phyloP scores from a whole-genome alignment of 2,888 invertebrate species.

The Aplocera efformata region DNA sequence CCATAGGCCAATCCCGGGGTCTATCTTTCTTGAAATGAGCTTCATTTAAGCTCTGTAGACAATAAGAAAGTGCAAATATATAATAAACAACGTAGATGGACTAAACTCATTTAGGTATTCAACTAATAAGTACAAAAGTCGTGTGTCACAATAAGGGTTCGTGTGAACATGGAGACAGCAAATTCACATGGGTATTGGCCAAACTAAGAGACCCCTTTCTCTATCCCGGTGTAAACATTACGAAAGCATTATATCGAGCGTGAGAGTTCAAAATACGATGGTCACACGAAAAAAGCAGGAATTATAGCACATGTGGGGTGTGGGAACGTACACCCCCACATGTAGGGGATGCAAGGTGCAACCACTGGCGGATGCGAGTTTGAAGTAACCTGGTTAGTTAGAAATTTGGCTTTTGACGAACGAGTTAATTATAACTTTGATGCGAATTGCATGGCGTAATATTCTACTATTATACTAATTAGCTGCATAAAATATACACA shows the following conservation, averaged over 20 bases:
- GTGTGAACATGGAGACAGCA: conserved; percentile 57
- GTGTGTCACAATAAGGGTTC: conserved; percentile 34
- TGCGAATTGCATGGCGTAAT: too few relatives aligned
- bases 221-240: conserved; percentile 30
- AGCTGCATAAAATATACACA: too few relatives aligned
- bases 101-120: background rate
- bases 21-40: too few relatives aligned
- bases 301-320: conserved; percentile 50
- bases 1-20: too few relatives aligned
- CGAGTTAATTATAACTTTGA: background rate
- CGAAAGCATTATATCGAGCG: conserved; percentile 30
- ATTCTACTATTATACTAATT: too few relatives aligned
- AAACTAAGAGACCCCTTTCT: conserved; percentile 36
- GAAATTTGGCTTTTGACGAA: conserved; percentile 3
- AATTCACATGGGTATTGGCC: conserved; percentile 55
- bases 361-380: conserved; percentile 32
- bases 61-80: too few relatives aligned
- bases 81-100: too few relatives aligned
- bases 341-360: conserved; percentile 49
- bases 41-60: too few relatives aligned
- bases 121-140: background rate
- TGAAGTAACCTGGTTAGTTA: conserved; percentile 16
- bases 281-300: conserved; percentile 41
- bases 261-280: conserved; percentile 38
- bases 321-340: conserved; percentile 46